Base-by-base conservation (phyloP, 2,113 vertebrate genomes). In the Takifugu bimaculatus region DNA sequence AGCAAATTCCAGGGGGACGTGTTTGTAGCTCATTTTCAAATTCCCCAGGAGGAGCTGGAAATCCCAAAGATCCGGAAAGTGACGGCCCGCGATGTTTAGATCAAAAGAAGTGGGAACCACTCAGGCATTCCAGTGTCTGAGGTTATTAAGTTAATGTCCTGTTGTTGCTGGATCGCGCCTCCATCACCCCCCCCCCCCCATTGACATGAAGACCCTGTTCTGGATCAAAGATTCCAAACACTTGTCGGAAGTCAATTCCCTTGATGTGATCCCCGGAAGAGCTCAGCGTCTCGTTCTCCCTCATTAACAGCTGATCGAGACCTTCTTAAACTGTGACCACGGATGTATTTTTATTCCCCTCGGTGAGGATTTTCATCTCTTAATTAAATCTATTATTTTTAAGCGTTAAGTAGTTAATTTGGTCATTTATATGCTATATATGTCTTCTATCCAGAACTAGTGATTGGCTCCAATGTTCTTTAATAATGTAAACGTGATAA, bases 261-360 rank as follows among this genome's bases (percentile, higher is more conserved):
- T 47, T 61, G 43, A 13, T 63, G 57, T 53, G 52, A 50, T 75
- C 68, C 62, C 50, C 48, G 57, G 48, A 65, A 48, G 59, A 53
- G 45, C 51, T 3, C 35, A 5, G 47, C 26, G 59, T 70, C 52
- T 26, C 6, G 35, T 32, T 32, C 7, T 6, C 29, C 29, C 44
- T 45, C 44, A 45, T 45, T 45, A 12, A 45, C 44, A 13, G 4
- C 35, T 39, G 7, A 39, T 39, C 11, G 11, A 11, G 9, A 39
- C 35, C 35, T 39, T 39, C 11, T 39, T 39, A 9, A 39, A 39
- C 35, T 39, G 7, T 39, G 11, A 39, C 35, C 9, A 39, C 35
- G 11, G 35, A 11, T 39, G 35, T 39, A 39, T 39, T 39, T 39
- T 39, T 39, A 39, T 6, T 39, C 2, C 35, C 4, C 9, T 10